These are phyloP conservation scores for Leptopilina clavipes DNA, from an alignment of 1,140 invertebrate genomes.

Conservation along the genomic window DNA sequence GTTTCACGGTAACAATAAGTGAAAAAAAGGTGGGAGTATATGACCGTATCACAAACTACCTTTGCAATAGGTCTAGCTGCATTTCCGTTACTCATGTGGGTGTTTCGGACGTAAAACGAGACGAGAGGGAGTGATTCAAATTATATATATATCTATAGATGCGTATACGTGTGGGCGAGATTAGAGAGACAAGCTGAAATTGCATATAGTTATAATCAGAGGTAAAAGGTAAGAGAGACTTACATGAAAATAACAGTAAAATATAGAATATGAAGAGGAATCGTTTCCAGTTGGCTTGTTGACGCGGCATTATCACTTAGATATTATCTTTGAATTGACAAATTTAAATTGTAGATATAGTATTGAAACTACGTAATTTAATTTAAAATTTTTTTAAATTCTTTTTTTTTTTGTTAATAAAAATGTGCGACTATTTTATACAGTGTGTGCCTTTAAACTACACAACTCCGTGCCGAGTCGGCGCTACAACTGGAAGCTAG, in stretches of 20 bases:
- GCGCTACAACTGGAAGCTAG: slow-evolving; percentile 71
- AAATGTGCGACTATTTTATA: slow-evolving; percentile 73
- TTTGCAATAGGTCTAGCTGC: slow-evolving; percentile 13
- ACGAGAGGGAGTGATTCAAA: neutral
- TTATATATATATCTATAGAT: neutral
- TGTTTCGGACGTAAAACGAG: slow-evolving; percentile 13
- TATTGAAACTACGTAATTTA: slow-evolving; percentile 48
- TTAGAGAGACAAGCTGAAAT: neutral
- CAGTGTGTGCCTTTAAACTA: slow-evolving; percentile 74
- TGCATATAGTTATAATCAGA: neutral
- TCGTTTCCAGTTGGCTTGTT: slow-evolving; percentile 66
- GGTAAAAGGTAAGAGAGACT: slow-evolving; percentile 49
- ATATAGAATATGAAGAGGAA: slow-evolving; percentile 70
- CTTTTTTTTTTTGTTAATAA: slow-evolving; percentile 49
- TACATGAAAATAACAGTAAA: slow-evolving; percentile 73
- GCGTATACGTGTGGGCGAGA: slow-evolving; percentile 1
- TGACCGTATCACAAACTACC: slow-evolving; percentile 7
- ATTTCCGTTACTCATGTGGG: slow-evolving; percentile 29
- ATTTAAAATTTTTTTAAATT: slow-evolving; percentile 30
- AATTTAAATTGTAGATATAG: slow-evolving; percentile 53
- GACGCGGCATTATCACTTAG: slow-evolving; percentile 60
- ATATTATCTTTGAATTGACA: slow-evolving; percentile 42
- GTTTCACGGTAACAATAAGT: slow-evolving; percentile 8
- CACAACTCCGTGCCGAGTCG: slow-evolving; percentile 72
- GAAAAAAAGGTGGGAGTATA: slow-evolving; percentile 8